Percentiles rank a stretch among this genome's conserved stretches.
Evolutionary conservation across 1,140 invertebrate species (phyloP).

Genomic region (Euschistus heros): DNA sequence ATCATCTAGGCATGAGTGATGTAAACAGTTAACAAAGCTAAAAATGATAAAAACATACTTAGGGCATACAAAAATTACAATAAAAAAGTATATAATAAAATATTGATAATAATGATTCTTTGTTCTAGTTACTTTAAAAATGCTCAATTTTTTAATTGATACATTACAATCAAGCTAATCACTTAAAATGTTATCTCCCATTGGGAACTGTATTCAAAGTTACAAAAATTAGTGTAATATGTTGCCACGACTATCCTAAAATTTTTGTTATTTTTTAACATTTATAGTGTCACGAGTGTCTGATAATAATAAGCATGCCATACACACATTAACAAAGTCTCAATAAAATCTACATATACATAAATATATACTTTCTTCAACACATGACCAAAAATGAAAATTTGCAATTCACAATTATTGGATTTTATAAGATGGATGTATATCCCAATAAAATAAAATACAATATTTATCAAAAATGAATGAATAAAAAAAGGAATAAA

Average conservation of each 20-base stretch:
- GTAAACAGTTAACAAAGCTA: not conserved
- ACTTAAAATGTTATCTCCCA: not conserved
- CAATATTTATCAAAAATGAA: no score
- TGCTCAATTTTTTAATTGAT: not conserved
- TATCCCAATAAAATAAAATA: no score
- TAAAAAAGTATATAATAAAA: conserved; percentile 3
- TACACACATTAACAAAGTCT: no score
- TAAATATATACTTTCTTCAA: no score
- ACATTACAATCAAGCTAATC: not conserved
- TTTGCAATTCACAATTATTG: no score
- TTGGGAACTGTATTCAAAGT: not conserved
- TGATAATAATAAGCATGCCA: no score
- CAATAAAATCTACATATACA: no score
- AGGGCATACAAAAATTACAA: conserved; percentile 1
- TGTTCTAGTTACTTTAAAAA: not conserved
- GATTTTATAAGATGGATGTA: no score
- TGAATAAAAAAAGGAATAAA: no score
- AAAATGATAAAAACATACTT: not conserved
- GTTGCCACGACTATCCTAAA: not conserved
- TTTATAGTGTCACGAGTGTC: no score
- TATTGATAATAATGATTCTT: not conserved
- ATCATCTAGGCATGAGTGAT: conserved; percentile 12
- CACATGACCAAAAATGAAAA: no score
- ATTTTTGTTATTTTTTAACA: no score
- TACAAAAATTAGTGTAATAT: not conserved